Evolutionary conservation across 2,888 invertebrate genomes (phyloP).

Genomic region (Lasioglossum malachurum): DNA sequence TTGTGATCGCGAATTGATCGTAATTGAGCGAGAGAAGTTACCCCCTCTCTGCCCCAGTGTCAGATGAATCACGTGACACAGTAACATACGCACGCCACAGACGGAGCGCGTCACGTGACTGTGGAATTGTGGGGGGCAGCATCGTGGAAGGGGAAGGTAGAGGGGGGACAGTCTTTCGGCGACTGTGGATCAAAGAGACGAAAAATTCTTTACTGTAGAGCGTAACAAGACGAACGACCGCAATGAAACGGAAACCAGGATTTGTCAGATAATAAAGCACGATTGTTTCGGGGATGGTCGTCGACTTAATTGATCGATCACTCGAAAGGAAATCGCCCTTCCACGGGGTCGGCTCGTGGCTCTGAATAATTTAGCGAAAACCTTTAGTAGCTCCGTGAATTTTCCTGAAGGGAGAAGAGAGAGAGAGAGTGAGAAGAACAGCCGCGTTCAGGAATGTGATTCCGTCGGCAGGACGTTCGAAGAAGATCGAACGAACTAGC

Average conservation of each 20-base stretch:
- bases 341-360: conserved; percentile 50
- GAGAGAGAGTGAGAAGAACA: not conserved
- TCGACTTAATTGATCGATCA: conserved; percentile 73
- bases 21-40: too few relatives aligned
- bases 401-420: conserved; percentile 45
- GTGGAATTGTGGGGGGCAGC: too few relatives aligned
- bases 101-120: too few relatives aligned
- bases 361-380: conserved; percentile 68
- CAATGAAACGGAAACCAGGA: conserved; percentile 68
- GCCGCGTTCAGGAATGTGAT: conserved; percentile 58
- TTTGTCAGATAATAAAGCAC: conserved; percentile 72
- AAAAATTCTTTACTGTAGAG: conserved; percentile 40
- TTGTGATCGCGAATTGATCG: too few relatives aligned
- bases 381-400: conserved; percentile 56
- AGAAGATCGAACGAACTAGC: conserved; percentile 58
- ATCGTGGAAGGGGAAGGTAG: too few relatives aligned
- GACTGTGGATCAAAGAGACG: conserved; percentile 10
- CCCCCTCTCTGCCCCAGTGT: too few relatives aligned
- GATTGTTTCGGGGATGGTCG: conserved; percentile 67
- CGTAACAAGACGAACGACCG: conserved; percentile 47
- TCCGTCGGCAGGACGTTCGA: conserved; percentile 59
- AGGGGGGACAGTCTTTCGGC: too few relatives aligned
- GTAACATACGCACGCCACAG: too few relatives aligned
- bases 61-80: too few relatives aligned
- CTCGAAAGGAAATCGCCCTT: conserved; percentile 63